These are phyloP conservation scores for Castor canadensis DNA, from an alignment of 2,113 vertebrate genomes.

Conservation along the genomic window DNA sequence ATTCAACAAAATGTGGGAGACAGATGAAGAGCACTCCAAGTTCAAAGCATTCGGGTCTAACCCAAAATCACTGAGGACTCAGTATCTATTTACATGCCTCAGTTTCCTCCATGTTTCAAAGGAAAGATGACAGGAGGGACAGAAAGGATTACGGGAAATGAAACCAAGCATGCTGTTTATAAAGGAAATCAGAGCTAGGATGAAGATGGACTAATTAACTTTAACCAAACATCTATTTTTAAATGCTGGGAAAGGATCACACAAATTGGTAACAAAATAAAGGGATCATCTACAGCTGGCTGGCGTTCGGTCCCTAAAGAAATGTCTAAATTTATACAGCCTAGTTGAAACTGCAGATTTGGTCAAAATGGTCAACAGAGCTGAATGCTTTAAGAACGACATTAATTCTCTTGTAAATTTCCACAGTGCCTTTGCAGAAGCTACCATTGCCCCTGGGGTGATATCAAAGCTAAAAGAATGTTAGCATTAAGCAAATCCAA, in stretches of 20 bases:
- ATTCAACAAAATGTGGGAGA: not conserved
- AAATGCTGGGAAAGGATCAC: slow-evolving; percentile 60
- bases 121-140: not conserved
- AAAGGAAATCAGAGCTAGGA: slow-evolving; percentile 36
- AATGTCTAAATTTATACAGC: slow-evolving; percentile 50
- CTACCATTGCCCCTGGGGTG: slow-evolving; percentile 47
- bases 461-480: slow-evolving; percentile 57
- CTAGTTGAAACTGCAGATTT: slow-evolving; percentile 65
- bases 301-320: slow-evolving; percentile 39
- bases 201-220: slow-evolving; percentile 59
- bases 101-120: slow-evolving; percentile 64
- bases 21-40: not conserved
- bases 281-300: slow-evolving; percentile 19
- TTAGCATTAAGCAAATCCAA: slow-evolving; percentile 71
- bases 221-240: slow-evolving; percentile 67
- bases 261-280: slow-evolving; percentile 61
- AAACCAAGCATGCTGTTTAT: slow-evolving; percentile 48
- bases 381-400: slow-evolving; percentile 59
- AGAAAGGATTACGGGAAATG: slow-evolving; percentile 29
- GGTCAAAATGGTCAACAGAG: slow-evolving; percentile 76
- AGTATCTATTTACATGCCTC: slow-evolving; percentile 49
- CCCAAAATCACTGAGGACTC: not conserved
- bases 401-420: slow-evolving; percentile 76
- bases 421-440: slow-evolving; percentile 74
- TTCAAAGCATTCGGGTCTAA: not conserved